Evolutionary conservation across 2,797 vertebrate species (phyloP), one percentile per base, ranked within the genome.

Genomic region (Neosilurus hyrtlii): DNA sequence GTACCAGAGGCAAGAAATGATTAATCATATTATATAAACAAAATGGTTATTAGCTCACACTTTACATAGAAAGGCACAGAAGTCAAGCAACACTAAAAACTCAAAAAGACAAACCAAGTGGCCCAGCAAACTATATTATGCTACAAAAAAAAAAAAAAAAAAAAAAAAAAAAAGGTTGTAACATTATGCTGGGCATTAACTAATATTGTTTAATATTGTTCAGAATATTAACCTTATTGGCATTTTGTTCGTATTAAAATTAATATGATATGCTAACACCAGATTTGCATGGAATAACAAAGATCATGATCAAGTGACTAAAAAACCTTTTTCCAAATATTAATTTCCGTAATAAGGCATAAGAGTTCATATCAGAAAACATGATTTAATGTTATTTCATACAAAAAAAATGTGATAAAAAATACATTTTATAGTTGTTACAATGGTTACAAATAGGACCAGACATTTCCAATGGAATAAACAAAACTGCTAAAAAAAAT

Each of bases 361-460:
- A 84, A 84, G 59, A 89, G 83, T 92, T 93, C 86, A 90, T 90
- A 89, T 93, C 92, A 91, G 90, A 91, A 94, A 94, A 92, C 89
- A 88, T 93, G 74, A 91, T 94, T 94, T 94, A 94, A 94, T 95
- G 92, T 95, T 94, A 93, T 93, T 92, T 90, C 88, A 88, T 91
- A 93, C 86, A 90, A 94, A 95, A 91, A 95, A 95, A 95, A 95
- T 91, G 91, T 91, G 91, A 94, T 95, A 95, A 91, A 95, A 95
- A 95, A 95, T 94, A 95, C 94, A 95, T 93, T 92, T 93, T 92
- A 92, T 94, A 93, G 89, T 89, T 92, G 92, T 94, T 94, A 94
- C 92, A 94, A 89, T 90, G 92, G 92, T 93, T 94, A 93, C 86
- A 88, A 88, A 92, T 87, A 89, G 65, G 84, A 91, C 87, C 86